Percentiles rank a stretch among this genome's conserved stretches.
Conservation (phyloP, 92 coral and sea anemone genomes). For the Montipora capitata region DNA sequence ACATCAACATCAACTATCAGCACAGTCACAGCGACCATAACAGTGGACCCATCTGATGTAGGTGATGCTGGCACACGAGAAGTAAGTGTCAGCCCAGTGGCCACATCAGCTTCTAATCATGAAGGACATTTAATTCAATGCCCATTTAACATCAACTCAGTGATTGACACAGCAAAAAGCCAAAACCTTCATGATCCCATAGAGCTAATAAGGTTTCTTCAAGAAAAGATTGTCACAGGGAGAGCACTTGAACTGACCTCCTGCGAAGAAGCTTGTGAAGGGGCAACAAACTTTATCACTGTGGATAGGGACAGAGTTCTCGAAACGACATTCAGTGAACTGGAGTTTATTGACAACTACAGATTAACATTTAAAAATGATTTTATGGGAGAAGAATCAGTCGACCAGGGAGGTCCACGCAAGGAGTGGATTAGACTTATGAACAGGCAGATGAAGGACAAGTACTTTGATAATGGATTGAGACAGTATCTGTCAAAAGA, state of each 20-base stretch:
- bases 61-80: too few relatives aligned
- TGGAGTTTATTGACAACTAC: too few relatives aligned
- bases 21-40: slow-evolving; percentile 10
- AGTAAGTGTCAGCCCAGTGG: background rate
- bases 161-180: slow-evolving; percentile 16
- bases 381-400: slow-evolving; percentile 70
- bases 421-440: too few relatives aligned
- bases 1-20: slow-evolving; percentile 23
- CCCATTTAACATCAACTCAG: slow-evolving; percentile 16
- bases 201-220: slow-evolving; percentile 38
- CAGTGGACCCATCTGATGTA: too few relatives aligned
- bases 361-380: too few relatives aligned
- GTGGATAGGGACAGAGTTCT: too few relatives aligned
- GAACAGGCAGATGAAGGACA: too few relatives aligned
- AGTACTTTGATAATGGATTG: too few relatives aligned
- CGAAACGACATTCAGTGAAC: too few relatives aligned
- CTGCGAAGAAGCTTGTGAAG: slow-evolving; percentile 54
- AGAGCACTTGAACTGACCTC: slow-evolving; percentile 63
- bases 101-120: background rate
- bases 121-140: slow-evolving; percentile 13
- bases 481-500: too few relatives aligned
- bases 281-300: too few relatives aligned
- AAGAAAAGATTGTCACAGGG: slow-evolving; percentile 59
- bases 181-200: slow-evolving; percentile 25
- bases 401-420: slow-evolving; percentile 72